Conservation (phyloP, 2,888 invertebrate species). For the Biston stratarius region DNA sequence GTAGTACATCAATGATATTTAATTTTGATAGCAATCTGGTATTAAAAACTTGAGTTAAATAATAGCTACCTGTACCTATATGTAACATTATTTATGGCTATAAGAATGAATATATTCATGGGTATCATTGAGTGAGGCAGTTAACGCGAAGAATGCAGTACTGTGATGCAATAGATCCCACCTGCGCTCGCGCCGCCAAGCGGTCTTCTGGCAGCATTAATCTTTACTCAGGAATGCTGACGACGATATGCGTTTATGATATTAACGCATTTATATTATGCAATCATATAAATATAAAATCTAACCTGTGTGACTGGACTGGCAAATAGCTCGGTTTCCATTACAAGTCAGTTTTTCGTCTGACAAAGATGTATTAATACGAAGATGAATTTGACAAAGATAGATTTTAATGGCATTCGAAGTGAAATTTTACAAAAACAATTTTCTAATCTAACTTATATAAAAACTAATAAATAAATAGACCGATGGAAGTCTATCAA, state of each 20-base stretch:
- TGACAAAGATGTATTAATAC: too few relatives aligned
- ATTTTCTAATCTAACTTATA: too few relatives aligned
- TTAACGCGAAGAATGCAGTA: slow-evolving; percentile 61
- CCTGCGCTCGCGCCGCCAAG: slow-evolving; percentile 74
- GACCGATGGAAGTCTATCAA: too few relatives aligned
- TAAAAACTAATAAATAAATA: too few relatives aligned
- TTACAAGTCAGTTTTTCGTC: background rate
- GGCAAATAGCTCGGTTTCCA: background rate
- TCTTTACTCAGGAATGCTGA: slow-evolving; percentile 64
- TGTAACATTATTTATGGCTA: slow-evolving; percentile 34
- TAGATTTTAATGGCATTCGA: too few relatives aligned
- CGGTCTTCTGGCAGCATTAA: slow-evolving; percentile 62
- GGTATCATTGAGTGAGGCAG: slow-evolving; percentile 35
- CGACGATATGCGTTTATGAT: slow-evolving; percentile 46
- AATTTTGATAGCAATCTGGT: background rate
- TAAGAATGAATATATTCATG: slow-evolving; percentile 41
- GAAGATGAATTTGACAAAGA: too few relatives aligned
- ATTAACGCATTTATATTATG: slow-evolving; percentile 42
- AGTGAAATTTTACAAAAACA: too few relatives aligned
- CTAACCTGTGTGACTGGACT: slow-evolving; percentile 1
- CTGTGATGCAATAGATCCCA: slow-evolving; percentile 69
- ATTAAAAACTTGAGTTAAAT: slow-evolving; percentile 8
- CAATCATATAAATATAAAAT: background rate
- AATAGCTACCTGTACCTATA: slow-evolving; percentile 12
- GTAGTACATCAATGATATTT: background rate